Evolutionary conservation across 37 sponge, comb jelly and placozoan species (phyloP), one percentile per base, ranked within the genome.

Genomic region (Trichoplax adhaerens): DNA sequence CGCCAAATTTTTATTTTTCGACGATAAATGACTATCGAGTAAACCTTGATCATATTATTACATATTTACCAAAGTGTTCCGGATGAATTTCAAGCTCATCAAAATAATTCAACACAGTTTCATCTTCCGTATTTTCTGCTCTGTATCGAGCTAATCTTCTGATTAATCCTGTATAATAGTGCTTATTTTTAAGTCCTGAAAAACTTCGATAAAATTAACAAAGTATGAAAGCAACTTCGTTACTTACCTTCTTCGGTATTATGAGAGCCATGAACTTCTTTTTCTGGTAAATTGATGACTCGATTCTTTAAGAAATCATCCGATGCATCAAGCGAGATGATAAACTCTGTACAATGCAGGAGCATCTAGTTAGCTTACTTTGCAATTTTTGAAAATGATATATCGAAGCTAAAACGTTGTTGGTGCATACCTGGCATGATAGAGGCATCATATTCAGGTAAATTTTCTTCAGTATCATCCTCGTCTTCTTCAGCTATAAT

Each of bases 51-150:
- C 29, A 29, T 29, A 29, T 29, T 29, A 29, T 29, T 29, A 29
- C 29, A 29, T 29, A 29, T 29, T 29, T 65, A 84, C 85, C 76
- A 62, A 84, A 72, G 66, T 71, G 75, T 48, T 71, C 68, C 48
- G 93, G 93, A 61, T 92, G 93, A 5, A 92, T 81, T 72, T 92
- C 93, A 65, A 85, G 74, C 81, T 92, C 93, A 71, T 92, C 93
- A 81, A 92, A 92, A 59, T 87, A 92, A 81, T 92, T 92, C 29
- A 87, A 65, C 7, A 92, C 93, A 65, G 93, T 92, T 1, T 54
- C 76, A 77, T 92, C 93, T 3, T 87, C 88, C 62, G 88, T 79
- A 68, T 92, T 92, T 48, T 73, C 66, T 1, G 58, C 65, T 5
- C 93, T 55, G 57, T 82, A 92, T 46, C 65, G 56, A 46, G 66